Conservation (phyloP, 2,113 vertebrate genomes). For the Myiagra hebetior region DNA sequence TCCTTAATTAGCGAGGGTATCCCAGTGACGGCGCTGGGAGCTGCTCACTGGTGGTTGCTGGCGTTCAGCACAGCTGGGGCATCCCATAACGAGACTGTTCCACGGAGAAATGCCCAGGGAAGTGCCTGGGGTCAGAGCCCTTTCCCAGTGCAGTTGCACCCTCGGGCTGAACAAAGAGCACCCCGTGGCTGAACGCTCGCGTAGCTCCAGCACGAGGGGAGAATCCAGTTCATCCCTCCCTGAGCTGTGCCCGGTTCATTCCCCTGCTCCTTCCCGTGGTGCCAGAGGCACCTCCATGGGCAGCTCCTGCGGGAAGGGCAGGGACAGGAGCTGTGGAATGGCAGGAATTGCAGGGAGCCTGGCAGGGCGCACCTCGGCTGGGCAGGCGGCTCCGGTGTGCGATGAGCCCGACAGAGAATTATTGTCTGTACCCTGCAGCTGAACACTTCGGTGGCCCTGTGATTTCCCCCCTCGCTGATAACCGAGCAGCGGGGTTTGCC, state of each 20-base stretch:
- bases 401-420: neutral
- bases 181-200: neutral
- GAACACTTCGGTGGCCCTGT: neutral
- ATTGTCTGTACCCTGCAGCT: neutral
- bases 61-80: neutral
- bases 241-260: neutral
- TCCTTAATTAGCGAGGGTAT: too few species aligned
- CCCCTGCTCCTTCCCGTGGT: rapidly evolving
- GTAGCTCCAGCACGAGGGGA: neutral
- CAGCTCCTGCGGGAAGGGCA: neutral
- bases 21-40: rapidly evolving
- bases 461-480: neutral
- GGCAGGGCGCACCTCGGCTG: neutral
- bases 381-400: neutral
- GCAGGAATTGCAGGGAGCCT: neutral
- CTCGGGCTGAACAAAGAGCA: neutral
- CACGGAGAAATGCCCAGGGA: neutral
- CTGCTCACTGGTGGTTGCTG: neutral
- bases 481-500: rapidly evolving
- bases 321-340: neutral
- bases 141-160: rapidly evolving
- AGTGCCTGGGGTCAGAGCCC: neutral
- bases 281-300: neutral
- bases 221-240: neutral
- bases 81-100: neutral